Conservation (phyloP, 2,888 invertebrate genomes). For the Drosophila antonietae region DNA sequence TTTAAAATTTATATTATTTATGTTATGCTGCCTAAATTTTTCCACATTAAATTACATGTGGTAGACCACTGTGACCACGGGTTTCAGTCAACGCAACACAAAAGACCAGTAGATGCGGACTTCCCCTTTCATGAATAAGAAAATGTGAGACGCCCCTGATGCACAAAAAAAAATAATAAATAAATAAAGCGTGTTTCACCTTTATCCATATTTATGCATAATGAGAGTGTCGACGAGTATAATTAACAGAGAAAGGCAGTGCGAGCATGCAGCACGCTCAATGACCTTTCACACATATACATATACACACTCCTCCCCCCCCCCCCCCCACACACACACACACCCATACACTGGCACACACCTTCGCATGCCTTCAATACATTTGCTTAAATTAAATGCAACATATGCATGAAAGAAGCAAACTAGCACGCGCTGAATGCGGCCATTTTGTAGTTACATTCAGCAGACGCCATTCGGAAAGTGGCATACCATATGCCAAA, state of each 20-base stretch:
- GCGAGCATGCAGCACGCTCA: conserved; percentile 51
- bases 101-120: no score
- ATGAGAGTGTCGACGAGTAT: conserved; percentile 62
- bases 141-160: no score
- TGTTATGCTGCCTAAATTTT: no score
- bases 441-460: conserved; percentile 11
- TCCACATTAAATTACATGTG: no score
- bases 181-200: conserved; percentile 40
- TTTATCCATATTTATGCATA: conserved; percentile 72
- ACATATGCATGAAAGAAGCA: conserved; percentile 20
- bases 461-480: not conserved
- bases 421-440: conserved; percentile 9
- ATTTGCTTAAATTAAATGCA: conserved; percentile 46
- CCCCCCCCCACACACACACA: not conserved
- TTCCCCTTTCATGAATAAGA: no score
- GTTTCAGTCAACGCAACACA: no score
- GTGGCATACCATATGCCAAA: not conserved
- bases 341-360: not conserved
- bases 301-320: no score
- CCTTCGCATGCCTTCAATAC: conserved; percentile 33
- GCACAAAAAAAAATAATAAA: conserved; percentile 15
- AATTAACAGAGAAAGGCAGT: conserved; percentile 75
- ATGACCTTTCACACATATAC: conserved; percentile 57
- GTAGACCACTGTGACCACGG: no score
- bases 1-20: no score